A percentile compares a stretch with the other conserved stretches of the same genome.
phyloP scores from a whole-genome alignment of 2,888 invertebrate species.

The Sesia bembeciformis region DNA sequence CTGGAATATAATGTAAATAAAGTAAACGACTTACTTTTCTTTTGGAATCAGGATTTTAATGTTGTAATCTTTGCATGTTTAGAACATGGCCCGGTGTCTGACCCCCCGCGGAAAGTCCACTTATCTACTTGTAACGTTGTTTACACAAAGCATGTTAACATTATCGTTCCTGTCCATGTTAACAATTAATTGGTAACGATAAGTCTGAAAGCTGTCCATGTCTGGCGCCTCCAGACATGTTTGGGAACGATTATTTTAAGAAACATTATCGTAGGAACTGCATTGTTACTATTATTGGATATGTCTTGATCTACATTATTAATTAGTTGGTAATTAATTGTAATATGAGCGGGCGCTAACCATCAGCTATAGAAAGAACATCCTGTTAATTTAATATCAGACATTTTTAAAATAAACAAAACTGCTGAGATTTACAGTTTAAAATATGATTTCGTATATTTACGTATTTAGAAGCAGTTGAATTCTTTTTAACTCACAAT shows the following conservation, averaged over 20 bases:
- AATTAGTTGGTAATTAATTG: not conserved
- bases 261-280: not conserved
- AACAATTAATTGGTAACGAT: constrained; percentile 45
- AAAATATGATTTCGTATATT: too few species aligned
- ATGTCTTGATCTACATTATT: not conserved
- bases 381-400: too few species aligned
- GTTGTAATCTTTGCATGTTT: too few species aligned
- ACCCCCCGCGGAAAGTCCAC: constrained; percentile 12
- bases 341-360: too few species aligned
- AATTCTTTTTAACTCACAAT: too few species aligned
- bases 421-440: too few species aligned
- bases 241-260: constrained; percentile 27
- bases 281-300: constrained; percentile 4
- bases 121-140: constrained; percentile 19
- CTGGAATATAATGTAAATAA: constrained; percentile 1
- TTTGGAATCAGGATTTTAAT: too few species aligned
- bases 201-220: constrained; percentile 33
- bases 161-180: constrained; percentile 38
- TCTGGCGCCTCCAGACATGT: constrained; percentile 41
- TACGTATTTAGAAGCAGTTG: too few species aligned
- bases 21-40: too few species aligned
- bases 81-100: not conserved
- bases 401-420: too few species aligned
- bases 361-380: too few species aligned
- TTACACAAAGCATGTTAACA: constrained; percentile 23